Evolutionary conservation across 2,113 vertebrate species (phyloP).

Genomic region (Pungitius pungitius): DNA sequence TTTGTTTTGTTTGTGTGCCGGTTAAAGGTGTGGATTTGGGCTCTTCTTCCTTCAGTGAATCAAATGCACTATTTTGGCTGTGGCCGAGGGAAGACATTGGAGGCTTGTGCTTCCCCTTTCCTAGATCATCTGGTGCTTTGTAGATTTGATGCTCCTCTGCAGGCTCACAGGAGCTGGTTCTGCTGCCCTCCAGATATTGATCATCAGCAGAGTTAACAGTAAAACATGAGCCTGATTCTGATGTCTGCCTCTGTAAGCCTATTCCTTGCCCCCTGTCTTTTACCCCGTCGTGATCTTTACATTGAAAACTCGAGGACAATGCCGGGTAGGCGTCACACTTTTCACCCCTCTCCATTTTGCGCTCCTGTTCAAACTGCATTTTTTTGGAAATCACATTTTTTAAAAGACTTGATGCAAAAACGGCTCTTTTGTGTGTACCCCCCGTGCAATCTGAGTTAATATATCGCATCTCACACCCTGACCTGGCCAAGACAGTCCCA

Average conservation of each 20-base stretch:
- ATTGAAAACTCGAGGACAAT: slow-evolving; percentile 44
- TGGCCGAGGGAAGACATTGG: slow-evolving; percentile 80
- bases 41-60: slow-evolving; percentile 85
- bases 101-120: slow-evolving; percentile 77
- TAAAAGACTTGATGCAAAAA: slow-evolving; percentile 91
- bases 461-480: slow-evolving; percentile 65
- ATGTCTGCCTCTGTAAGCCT: slow-evolving; percentile 83
- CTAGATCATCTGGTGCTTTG: slow-evolving; percentile 47
- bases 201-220: slow-evolving; percentile 77
- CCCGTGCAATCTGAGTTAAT: slow-evolving; percentile 61
- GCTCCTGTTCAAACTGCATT: slow-evolving; percentile 94
- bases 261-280: slow-evolving; percentile 71
- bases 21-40: slow-evolving; percentile 46
- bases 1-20: slow-evolving; percentile 25
- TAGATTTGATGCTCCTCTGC: slow-evolving; percentile 69
- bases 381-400: slow-evolving; percentile 98
- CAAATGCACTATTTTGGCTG: slow-evolving; percentile 88
- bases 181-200: slow-evolving; percentile 51
- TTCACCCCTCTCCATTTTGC: slow-evolving; percentile 92
- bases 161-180: slow-evolving; percentile 72
- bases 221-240: slow-evolving; percentile 85
- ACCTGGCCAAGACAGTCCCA: slow-evolving; percentile 66
- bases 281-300: slow-evolving; percentile 70
- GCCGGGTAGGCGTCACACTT: slow-evolving; percentile 71
- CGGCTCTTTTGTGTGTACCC: slow-evolving; percentile 85